Conservation (phyloP, 2,888 invertebrate species). For the Melieria omissa region DNA sequence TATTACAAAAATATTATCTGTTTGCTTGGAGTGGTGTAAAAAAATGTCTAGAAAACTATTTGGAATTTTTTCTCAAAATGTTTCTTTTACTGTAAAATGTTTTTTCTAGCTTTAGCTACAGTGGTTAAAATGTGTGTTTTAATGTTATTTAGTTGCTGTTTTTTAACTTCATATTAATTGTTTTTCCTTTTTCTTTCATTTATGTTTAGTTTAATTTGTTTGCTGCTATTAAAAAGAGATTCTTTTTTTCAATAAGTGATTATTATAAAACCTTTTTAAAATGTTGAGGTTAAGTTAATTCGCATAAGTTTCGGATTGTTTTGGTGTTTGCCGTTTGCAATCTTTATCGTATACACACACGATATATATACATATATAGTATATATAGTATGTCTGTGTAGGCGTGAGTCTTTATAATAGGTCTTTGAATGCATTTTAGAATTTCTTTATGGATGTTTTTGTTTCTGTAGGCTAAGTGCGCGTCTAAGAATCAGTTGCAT, state of each 20-base stretch:
- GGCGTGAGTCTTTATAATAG: too few species aligned
- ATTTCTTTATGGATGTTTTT: too few species aligned
- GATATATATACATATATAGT: too few species aligned
- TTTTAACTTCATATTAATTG: constrained; percentile 32
- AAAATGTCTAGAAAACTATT: constrained; percentile 56
- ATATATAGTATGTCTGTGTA: too few species aligned
- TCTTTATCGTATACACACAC: too few species aligned
- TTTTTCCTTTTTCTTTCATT: constrained; percentile 27
- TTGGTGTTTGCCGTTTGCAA: not conserved
- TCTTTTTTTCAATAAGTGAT: constrained; percentile 18
- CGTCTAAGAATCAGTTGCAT: too few species aligned
- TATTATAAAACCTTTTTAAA: constrained; percentile 32
- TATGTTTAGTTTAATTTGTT: constrained; percentile 36
- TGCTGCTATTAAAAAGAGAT: constrained; percentile 30
- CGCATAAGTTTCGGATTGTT: constrained; percentile 27
- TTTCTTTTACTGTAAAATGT: too few species aligned
- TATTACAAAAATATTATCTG: constrained; percentile 34
- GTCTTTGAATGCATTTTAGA: too few species aligned
- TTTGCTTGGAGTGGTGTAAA: constrained; percentile 43
- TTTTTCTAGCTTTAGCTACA: too few species aligned
- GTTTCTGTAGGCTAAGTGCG: too few species aligned
- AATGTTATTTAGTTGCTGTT: too few species aligned
- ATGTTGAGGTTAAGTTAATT: constrained; percentile 28
- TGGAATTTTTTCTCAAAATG: constrained; percentile 28
- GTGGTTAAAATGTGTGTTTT: too few species aligned